Percentiles rank a stretch among this genome's conserved stretches.
phyloP scores from a whole-genome alignment of 92 coral and sea anemone genomes.

The Blastomussa wellsi region DNA sequence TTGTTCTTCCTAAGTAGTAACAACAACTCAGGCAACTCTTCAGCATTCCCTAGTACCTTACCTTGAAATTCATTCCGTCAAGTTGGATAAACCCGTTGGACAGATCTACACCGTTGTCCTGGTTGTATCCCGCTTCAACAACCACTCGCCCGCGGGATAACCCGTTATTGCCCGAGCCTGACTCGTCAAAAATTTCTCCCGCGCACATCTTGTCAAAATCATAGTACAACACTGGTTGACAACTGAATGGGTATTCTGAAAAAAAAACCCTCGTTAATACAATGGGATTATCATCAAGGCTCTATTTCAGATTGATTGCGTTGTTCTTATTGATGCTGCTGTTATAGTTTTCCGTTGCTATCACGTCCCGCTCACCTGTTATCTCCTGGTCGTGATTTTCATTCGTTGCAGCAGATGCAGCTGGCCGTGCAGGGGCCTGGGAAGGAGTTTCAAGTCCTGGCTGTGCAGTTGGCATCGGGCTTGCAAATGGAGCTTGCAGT shows the following conservation, averaged over 20 bases:
- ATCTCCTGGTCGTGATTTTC: background rate
- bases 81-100: slow-evolving; percentile 80
- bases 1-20: background rate
- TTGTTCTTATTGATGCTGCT: too few relatives aligned
- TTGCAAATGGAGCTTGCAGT: slow-evolving; percentile 24
- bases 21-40: background rate
- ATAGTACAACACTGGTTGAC: slow-evolving; percentile 83
- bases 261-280: background rate
- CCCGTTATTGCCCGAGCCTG: slow-evolving; percentile 92
- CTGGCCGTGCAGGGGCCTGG: slow-evolving; percentile 14
- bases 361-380: background rate
- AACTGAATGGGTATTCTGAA: slow-evolving; percentile 73
- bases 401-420: background rate
- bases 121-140: slow-evolving; percentile 66
- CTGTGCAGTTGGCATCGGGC: slow-evolving; percentile 24
- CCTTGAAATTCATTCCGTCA: slow-evolving; percentile 73
- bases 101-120: slow-evolving; percentile 77
- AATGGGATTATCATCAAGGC: too few relatives aligned
- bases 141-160: slow-evolving; percentile 61
- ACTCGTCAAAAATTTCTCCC: slow-evolving; percentile 83
- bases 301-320: too few relatives aligned
- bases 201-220: slow-evolving; percentile 84
- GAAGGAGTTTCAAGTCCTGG: background rate
- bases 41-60: background rate
- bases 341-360: too few relatives aligned